These are phyloP conservation scores for Parambassis ranga DNA, from an alignment of 2,797 vertebrate genomes.

Conservation along the genomic window DNA sequence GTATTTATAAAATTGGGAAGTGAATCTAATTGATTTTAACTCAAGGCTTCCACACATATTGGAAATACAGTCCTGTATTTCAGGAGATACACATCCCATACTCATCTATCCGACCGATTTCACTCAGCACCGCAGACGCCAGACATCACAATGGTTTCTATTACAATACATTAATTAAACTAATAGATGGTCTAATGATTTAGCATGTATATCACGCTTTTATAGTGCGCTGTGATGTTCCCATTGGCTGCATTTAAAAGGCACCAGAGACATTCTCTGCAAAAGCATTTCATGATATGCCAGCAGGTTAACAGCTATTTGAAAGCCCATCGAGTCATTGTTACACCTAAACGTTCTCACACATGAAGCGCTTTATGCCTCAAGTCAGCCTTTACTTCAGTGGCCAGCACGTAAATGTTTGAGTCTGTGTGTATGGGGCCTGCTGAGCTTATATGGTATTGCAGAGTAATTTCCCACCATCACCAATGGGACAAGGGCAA, in stretches of 20 bases:
- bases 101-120: no score
- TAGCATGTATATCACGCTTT: slow-evolving; percentile 38
- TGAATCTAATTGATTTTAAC: background rate
- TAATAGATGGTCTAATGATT: slow-evolving; percentile 54
- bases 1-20: slow-evolving; percentile 13
- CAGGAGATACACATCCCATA: no score
- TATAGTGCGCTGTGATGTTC: slow-evolving; percentile 44
- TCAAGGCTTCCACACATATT: background rate
- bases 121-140: slow-evolving; percentile 11
- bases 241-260: slow-evolving; percentile 48
- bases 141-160: slow-evolving; percentile 1
- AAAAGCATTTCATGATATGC: slow-evolving; percentile 48
- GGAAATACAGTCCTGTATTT: background rate
- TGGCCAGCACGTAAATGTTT: slow-evolving; percentile 33
- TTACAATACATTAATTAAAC: slow-evolving; percentile 48
- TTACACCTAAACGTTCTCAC: slow-evolving; percentile 61
- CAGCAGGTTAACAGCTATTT: slow-evolving; percentile 70
- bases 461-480: slow-evolving; percentile 48
- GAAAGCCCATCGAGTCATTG: slow-evolving; percentile 60
- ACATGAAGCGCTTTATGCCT: slow-evolving; percentile 61
- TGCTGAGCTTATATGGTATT: slow-evolving; percentile 20
- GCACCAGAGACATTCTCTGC: slow-evolving; percentile 32
- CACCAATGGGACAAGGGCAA: slow-evolving; percentile 65
- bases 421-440: background rate
- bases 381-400: slow-evolving; percentile 53